Evolutionary conservation across 2,113 vertebrate genomes (phyloP), one percentile per base, ranked within the genome.

Genomic region (Peucedramus taeniatus): DNA sequence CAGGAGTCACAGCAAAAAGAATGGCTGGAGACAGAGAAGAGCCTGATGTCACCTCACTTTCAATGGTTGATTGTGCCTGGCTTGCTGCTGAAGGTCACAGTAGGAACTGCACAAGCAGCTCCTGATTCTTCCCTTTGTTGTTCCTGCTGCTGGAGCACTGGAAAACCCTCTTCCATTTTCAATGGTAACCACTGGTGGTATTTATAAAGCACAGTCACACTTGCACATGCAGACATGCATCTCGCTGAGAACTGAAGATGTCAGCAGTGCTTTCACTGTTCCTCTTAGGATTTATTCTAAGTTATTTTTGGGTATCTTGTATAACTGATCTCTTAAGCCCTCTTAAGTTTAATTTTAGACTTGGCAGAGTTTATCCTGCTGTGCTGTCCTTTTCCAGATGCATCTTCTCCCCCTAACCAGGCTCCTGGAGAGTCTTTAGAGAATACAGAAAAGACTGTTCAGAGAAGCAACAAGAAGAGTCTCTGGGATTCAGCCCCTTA

Each of bases 281-380:
- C 86, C 93, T 92, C 80, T 92, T 70, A 92, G 95, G 96, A 95
- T 96, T 96, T 97, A 95, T 95, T 95, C 93, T 92, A 93, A 93
- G 95, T 97, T 97, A 97, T 97, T 97, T 97, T 96, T 75, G 96
- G 91, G 49, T 95, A 96, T 96, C 96, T 97, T 97, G 96, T 97
- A 96, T 97, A 96, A 96, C 96, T 78, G 95, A 95, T 97, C 95
- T 97, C 89, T 96, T 97, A 97, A 97, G 95, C 96, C 94, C 95
- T 97, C 96, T 97, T 97, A 96, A 91, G 96, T 93, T 96, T 97
- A 96, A 96, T 96, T 96, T 97, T 97, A 97, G 96, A 94, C 83
- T 95, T 96, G 95, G 95, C 95, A 96, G 95, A 94, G 93, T 97
- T 96, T 97, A 95, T 89, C 95, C 96, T 97, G 95, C 94, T 97